Evolutionary conservation across 2,797 vertebrate genomes (phyloP), one percentile per base, ranked within the genome.

Genomic region (Loriculus beryllinus): DNA sequence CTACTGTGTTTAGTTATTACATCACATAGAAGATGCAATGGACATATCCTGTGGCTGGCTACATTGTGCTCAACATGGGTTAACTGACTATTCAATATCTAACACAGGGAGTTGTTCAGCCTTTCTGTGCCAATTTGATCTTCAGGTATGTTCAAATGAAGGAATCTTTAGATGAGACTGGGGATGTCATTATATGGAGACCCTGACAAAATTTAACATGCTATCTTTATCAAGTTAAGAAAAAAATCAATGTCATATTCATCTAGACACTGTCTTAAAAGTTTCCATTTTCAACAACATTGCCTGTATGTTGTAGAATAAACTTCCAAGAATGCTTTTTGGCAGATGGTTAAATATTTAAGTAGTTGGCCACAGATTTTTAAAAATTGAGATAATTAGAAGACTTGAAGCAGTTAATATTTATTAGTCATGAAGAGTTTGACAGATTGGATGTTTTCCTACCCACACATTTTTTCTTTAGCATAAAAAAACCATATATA

Each of bases 261-360:
- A 85, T 86, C 76, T 82, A 88, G 82, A 88, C 40, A 86, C 75
- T 68, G 40, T 75, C 93, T 96, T 92, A 93, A 97, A 97, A 96
- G 95, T 95, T 96, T 92, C 88, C 85, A 82, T 97, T 96, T 97
- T 96, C 92, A 94, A 90, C 80, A 80, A 83, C 78, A 89, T 70
- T 86, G 94, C 93, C 89, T 96, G 92, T 96, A 96, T 97, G 92
- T 94, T 95, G 94, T 69, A 81, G 91, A 93, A 92, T 96, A 92
- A 91, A 92, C 83, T 83, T 97, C 95, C 93, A 95, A 96, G 93
- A 92, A 39, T 56, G 87, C 82, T 94, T 94, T 97, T 96, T 97
- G 95, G 96, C 97, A 98, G 98, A 98, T 97, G 98, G 98, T 78
- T 97, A 97, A 97, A 97, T 97, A 97, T 97, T 97, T 96, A 97